Percentiles rank a stretch among this genome's conserved stretches.
phyloP scores from a whole-genome alignment of 2,888 invertebrate species.

The Cantharis lateralis region DNA sequence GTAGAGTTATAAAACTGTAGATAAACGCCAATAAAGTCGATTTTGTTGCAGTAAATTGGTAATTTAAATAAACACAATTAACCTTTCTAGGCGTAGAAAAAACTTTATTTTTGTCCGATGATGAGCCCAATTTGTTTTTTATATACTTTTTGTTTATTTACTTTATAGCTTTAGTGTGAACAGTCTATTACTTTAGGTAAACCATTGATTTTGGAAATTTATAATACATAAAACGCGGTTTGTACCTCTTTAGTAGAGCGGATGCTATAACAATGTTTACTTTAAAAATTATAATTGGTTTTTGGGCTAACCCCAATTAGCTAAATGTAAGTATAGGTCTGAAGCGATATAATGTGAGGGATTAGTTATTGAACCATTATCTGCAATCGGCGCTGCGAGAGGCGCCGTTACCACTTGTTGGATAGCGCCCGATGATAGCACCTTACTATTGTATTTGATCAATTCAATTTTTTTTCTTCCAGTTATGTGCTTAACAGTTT shows the following conservation, averaged over 20 bases:
- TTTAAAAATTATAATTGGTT: constrained; percentile 54
- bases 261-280: constrained; percentile 49
- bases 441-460: constrained; percentile 14
- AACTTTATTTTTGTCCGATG: neutral
- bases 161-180: neutral
- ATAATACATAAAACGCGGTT: constrained; percentile 31
- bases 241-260: constrained; percentile 40
- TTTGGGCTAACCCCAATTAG: constrained; percentile 52
- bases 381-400: constrained; percentile 47
- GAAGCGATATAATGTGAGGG: constrained; percentile 48
- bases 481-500: neutral
- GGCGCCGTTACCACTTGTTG: constrained; percentile 45
- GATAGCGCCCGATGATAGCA: constrained; percentile 25
- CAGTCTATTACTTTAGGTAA: constrained; percentile 16
- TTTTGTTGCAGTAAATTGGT: neutral
- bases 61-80: neutral
- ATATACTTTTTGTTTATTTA: neutral
- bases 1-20: constrained; percentile 24
- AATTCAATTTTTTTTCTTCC: neutral
- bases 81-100: neutral
- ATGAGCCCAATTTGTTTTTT: neutral
- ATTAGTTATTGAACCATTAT: constrained; percentile 55
- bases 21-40: neutral
- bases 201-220: constrained; percentile 21
- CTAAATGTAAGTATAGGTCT: constrained; percentile 55